These are phyloP conservation scores for Xiphophorus birchmanni DNA, from an alignment of 2,797 vertebrate genomes.

Conservation along the genomic window DNA sequence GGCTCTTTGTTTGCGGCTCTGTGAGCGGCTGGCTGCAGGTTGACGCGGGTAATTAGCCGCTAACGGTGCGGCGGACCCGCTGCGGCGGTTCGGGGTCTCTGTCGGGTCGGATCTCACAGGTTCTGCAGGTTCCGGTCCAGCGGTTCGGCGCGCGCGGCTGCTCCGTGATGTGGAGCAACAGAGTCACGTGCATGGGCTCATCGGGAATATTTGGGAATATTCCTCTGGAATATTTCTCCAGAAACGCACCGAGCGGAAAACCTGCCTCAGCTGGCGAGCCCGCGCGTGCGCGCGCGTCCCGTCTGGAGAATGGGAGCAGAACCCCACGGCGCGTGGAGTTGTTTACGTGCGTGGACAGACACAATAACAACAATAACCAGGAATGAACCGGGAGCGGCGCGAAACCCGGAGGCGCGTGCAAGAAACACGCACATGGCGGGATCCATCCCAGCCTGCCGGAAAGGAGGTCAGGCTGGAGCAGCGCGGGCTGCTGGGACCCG, in stretches of 20 bases:
- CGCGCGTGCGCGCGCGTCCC: background rate
- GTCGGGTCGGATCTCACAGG: background rate
- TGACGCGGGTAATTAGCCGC: background rate
- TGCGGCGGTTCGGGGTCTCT: background rate
- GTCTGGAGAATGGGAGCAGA: constrained; percentile 8
- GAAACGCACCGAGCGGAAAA: constrained; percentile 8
- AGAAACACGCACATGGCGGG: constrained; percentile 52
- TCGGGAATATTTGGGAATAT: background rate
- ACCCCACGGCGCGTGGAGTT: constrained; percentile 14
- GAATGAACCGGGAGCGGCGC: constrained; percentile 4
- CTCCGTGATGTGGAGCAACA: constrained; percentile 1
- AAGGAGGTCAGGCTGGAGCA: constrained; percentile 28
- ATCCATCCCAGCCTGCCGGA: constrained; percentile 33
- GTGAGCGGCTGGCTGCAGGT: background rate
- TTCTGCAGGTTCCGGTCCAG: background rate
- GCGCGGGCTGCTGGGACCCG: constrained; percentile 5
- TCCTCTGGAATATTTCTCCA: background rate
- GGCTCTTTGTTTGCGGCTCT: background rate
- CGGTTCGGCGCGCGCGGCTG: background rate
- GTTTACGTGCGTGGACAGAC: constrained; percentile 22
- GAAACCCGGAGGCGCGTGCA: constrained; percentile 27
- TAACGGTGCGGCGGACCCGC: background rate
- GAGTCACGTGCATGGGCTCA: background rate
- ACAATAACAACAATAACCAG: constrained; percentile 15
- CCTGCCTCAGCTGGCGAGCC: constrained; percentile 29